Evolutionary conservation across 2,888 invertebrate species (phyloP).

Genomic region (Lasiommata megera): DNA sequence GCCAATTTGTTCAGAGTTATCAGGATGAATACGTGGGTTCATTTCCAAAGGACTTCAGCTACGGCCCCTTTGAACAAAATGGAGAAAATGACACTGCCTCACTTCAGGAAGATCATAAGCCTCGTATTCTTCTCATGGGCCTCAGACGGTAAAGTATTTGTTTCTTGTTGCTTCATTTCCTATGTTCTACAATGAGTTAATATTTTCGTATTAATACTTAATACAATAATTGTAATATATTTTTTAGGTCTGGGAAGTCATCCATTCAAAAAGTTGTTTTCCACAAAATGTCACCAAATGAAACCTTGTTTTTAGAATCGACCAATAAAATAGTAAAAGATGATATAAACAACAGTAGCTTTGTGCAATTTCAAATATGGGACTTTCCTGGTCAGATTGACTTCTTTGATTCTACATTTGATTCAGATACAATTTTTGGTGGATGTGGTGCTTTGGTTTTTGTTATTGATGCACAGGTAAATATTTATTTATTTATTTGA

Average conservation of each 20-base stretch:
- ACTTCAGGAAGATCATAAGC: constrained; percentile 90
- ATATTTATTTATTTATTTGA: not conserved
- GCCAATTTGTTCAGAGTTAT: constrained; percentile 63
- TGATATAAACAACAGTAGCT: constrained; percentile 96
- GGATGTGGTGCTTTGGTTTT: constrained; percentile 98
- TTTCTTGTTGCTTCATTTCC: not conserved
- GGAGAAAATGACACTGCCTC: constrained; percentile 83
- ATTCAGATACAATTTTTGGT: constrained; percentile 97
- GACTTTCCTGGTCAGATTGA: constrained; percentile 99
- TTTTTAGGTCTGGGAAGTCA: constrained; percentile 96
- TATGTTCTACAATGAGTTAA: not conserved
- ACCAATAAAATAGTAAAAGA: constrained; percentile 99
- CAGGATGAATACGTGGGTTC: constrained; percentile 83
- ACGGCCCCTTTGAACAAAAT: constrained; percentile 93
- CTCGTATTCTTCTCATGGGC: constrained; percentile 97
- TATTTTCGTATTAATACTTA: not conserved
- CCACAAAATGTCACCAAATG: constrained; percentile 99
- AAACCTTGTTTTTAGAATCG: constrained; percentile 98
- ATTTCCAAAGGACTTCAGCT: constrained; percentile 96
- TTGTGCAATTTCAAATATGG: constrained; percentile 99
- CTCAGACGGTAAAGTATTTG: constrained; percentile 85
- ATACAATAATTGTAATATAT: not conserved
- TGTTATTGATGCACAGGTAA: constrained; percentile 97
- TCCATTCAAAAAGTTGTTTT: constrained; percentile 99
- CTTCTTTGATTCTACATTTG: constrained; percentile 97